Evolutionary conservation across 2,113 vertebrate genomes (phyloP).

Genomic region (Crotalus viridis): DNA sequence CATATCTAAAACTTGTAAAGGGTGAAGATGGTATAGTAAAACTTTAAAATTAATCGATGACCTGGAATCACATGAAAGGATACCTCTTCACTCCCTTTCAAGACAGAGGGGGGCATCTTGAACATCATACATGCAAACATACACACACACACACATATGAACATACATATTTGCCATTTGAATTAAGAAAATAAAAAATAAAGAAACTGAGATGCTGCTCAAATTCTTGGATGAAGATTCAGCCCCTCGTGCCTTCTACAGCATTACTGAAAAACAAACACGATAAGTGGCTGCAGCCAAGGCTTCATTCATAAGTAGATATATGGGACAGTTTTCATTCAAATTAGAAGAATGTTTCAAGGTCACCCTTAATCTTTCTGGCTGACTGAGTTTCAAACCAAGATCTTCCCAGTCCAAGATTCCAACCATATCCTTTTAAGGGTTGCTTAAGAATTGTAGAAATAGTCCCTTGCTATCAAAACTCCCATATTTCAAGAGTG

Average conservation of each 20-base stretch:
- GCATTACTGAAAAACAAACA: not conserved
- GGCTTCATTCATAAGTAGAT: not conserved
- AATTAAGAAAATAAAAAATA: not conserved
- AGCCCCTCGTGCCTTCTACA: not conserved
- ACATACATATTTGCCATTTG: not conserved
- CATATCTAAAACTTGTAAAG: not conserved
- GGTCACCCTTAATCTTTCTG: not conserved
- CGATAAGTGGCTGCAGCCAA: not conserved
- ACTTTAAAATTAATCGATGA: not conserved
- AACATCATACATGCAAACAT: not conserved
- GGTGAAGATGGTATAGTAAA: not conserved
- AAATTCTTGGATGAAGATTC: not conserved
- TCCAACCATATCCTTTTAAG: not conserved
- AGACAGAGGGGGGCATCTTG: not conserved
- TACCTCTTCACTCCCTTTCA: not conserved
- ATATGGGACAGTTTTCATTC: not conserved
- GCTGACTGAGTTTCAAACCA: not conserved
- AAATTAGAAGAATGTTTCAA: not conserved
- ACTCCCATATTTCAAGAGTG: not conserved
- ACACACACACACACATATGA: not conserved
- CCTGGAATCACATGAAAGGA: not conserved
- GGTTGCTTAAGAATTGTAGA: not conserved
- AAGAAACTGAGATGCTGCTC: not conserved
- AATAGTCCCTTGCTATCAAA: not conserved
- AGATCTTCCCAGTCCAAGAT: not conserved